Conservation (phyloP, 2,888 invertebrate species). For the Luffia ferchaultella region DNA sequence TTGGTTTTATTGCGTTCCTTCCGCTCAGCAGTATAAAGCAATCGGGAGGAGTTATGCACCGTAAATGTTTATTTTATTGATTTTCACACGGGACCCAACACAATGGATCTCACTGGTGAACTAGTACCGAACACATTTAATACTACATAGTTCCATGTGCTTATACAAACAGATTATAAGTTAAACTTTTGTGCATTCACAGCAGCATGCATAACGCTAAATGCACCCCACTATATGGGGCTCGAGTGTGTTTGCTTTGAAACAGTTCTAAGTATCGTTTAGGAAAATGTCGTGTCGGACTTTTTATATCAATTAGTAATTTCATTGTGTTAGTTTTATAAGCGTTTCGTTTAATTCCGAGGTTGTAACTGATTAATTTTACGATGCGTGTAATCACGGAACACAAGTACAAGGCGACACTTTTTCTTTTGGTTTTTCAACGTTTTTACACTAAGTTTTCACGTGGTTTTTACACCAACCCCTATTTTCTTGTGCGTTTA, state of each 20-base stretch:
- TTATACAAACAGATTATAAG: conserved; percentile 22
- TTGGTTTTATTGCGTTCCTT: neutral
- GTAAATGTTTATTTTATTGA: conserved; percentile 57
- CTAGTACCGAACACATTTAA: conserved; percentile 24
- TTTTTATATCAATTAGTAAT: neutral
- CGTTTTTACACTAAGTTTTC: too few species aligned
- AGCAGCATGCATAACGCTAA: conserved; percentile 20
- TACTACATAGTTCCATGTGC: conserved; percentile 41
- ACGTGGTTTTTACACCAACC: too few species aligned
- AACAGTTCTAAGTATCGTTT: conserved; percentile 39
- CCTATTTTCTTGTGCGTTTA: too few species aligned
- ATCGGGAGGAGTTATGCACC: conserved; percentile 1
- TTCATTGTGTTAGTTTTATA: conserved; percentile 31
- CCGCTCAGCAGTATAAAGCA: conserved; percentile 24
- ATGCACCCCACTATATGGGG: conserved; percentile 39
- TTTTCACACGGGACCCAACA: conserved; percentile 50
- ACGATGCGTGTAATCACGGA: conserved; percentile 45
- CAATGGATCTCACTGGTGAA: conserved; percentile 38
- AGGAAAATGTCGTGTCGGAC: neutral
- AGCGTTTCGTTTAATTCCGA: conserved; percentile 23
- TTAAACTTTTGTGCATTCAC: neutral
- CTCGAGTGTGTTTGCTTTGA: conserved; percentile 39
- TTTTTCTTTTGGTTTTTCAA: too few species aligned
- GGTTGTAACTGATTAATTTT: conserved; percentile 45
- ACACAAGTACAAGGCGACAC: neutral